phyloP scores from a whole-genome alignment of 2,888 invertebrate genomes.

The Heliconius hortense region DNA sequence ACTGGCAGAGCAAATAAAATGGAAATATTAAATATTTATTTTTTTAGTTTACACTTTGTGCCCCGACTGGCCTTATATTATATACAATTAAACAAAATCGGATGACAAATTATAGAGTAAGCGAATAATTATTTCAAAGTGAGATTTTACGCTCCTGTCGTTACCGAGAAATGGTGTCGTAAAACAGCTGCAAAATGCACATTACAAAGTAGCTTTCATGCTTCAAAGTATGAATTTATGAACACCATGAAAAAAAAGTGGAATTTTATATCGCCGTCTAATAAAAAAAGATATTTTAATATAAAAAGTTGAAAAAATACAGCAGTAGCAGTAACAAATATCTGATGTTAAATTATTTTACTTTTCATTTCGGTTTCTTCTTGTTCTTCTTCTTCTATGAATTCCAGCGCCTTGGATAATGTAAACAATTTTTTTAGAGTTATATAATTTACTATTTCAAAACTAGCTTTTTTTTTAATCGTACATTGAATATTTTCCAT shows the following conservation, averaged over 20 bases:
- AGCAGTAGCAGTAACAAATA: not conserved
- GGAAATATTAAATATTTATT: too few species aligned
- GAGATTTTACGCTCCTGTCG: slow-evolving; percentile 5
- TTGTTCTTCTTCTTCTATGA: not conserved
- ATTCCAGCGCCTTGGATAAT: not conserved
- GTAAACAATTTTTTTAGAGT: not conserved
- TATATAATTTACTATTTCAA: not conserved
- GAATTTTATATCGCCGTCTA: not conserved
- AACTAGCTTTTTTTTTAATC: not conserved
- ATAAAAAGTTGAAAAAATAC: not conserved
- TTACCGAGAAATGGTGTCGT: slow-evolving; percentile 5
- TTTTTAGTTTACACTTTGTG: too few species aligned
- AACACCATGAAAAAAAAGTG: not conserved
- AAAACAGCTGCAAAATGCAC: not conserved
- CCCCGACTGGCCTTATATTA: too few species aligned
- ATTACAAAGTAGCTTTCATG: slow-evolving; percentile 13
- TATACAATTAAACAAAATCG: slow-evolving; percentile 1
- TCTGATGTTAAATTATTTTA: not conserved
- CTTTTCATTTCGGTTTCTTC: not conserved
- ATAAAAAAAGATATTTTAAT: not conserved
- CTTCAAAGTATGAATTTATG: slow-evolving; percentile 1
- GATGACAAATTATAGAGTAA: not conserved
- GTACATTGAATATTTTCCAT: not conserved
- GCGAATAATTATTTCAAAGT: slow-evolving; percentile 6
- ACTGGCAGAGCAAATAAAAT: too few species aligned